Base-by-base conservation (phyloP, 2,113 vertebrate genomes). In the Monarcha castaneiventris region DNA sequence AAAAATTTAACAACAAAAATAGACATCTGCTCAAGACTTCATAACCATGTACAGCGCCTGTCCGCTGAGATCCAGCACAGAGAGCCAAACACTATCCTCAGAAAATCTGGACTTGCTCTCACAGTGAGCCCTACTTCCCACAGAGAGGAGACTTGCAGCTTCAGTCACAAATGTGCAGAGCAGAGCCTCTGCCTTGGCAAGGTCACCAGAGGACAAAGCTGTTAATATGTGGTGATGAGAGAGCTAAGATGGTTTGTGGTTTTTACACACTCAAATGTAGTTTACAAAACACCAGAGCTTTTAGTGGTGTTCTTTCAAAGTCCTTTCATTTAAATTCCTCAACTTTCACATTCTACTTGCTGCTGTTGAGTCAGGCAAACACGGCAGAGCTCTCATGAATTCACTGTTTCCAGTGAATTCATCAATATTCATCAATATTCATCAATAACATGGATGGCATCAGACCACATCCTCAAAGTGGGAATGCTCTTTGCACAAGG, bases 1-100 rank as follows among this genome's bases (percentile, higher is more conserved):
- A 96, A 97, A 95, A 94, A 96, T 89, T 90, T 86, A 96, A 67
- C 75, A 91, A 90, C 48, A 93, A 61, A 94, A 95, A 81, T 51
- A 96, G 88, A 86, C 68, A 89, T 49, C 58, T 87, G 58, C 32
- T 92, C 41, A 66, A 54, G 52, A 62, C 85, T 93, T 89, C 72
- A 52, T 83, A 88, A 72, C 13, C 25, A 62, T 1, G 0, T 44
- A 77, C 30, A 61, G 27, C 27, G n/a, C 39, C 52, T 0, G 1
- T 90, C 92, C 3, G 0, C 64, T 20, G 83, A 90, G 95, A 89
- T 48, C 8, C 48, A 54, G 39, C 18, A 43, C 10, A 33, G 35
- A 84, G 49, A 75, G 9, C 8, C 33, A 64, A 79, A 56, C 23
- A 23, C 23, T 49, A 44, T 85, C 64, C 72, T 94, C 43, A 73